Evolutionary conservation across 2,113 vertebrate species (phyloP).

Genomic region (Polypterus bichir): DNA sequence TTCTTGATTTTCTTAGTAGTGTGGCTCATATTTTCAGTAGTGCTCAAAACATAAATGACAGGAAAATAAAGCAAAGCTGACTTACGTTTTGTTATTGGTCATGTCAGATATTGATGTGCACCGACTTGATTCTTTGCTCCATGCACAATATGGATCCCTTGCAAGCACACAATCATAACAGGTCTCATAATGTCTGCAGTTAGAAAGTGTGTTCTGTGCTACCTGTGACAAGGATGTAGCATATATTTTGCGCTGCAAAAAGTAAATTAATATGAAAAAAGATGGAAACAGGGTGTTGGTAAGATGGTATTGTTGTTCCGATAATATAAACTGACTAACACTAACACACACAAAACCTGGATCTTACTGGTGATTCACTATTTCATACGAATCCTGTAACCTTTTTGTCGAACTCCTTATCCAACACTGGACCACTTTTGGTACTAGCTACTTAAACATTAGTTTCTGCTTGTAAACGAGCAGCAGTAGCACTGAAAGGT

Average conservation of each 20-base stretch:
- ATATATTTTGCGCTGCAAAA: slow-evolving; percentile 43
- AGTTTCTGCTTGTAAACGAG: neutral
- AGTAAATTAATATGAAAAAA: no score
- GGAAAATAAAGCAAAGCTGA: neutral
- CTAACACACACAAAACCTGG: neutral
- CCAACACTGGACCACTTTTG: neutral
- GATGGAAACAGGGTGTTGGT: no score
- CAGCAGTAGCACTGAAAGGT: neutral
- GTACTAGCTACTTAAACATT: neutral
- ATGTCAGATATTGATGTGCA: slow-evolving; percentile 26
- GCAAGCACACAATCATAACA: slow-evolving; percentile 57
- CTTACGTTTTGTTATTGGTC: slow-evolving; percentile 8
- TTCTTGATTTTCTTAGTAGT: neutral
- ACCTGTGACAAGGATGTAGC: slow-evolving; percentile 39
- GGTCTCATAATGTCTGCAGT: slow-evolving; percentile 35
- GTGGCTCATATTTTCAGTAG: neutral
- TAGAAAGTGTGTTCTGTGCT: slow-evolving; percentile 46
- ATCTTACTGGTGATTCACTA: neutral
- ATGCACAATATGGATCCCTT: slow-evolving; percentile 54
- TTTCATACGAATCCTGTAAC: no score
- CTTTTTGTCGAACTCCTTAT: neutral
- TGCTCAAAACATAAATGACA: neutral
- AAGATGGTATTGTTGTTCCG: no score
- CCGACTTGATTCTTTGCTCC: slow-evolving; percentile 22
- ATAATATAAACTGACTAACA: neutral